Evolutionary conservation across 2,888 invertebrate genomes (phyloP), one percentile per base, ranked within the genome.

Genomic region (Thereva unica): DNA sequence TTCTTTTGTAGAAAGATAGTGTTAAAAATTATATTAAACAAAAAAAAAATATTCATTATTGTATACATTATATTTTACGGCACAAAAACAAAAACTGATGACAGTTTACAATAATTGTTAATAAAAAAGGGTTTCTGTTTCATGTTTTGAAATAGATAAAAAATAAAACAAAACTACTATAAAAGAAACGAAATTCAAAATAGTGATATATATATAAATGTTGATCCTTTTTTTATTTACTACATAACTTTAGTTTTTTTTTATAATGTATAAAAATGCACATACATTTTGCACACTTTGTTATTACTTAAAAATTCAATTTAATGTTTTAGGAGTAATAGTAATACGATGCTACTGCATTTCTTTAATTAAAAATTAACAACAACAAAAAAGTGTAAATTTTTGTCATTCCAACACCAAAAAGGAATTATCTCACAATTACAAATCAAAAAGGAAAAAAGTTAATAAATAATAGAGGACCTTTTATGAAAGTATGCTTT

Each of bases 231-330:
- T n/a, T 9, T 50, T 50, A 34, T 61, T 23, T 23, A 37, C 50
- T 53, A 64, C 44, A 44, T 35, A 38, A 54, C 45, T 35, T 53
- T 50, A 9, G 38, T 37, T 64, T 64, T 54, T 23, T 53, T 41
- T 12, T 12, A 38, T 40, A 50, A 7, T 41, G 54, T 61, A 54
- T 59, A 77, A 78, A 73, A 74, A 75, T 75, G 74, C 69, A 68
- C 69, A 68, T 69, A 70, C 69, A 71, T 72, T 69, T 68, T 66
- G 61, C 61, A 69, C 66, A 64, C 57, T 54, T 54, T 41, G 38
- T 54, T 50, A 23, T 34, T 42, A 34, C 34, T 64, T 52, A 50
- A 6, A 42, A 35, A 44, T 57, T 23, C 9, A 9, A 12, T 38
- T 55, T 41, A 53, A 38, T 53, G 10, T 6, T 40, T 40, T 12